A percentile compares a stretch with the other conserved stretches of the same genome.
phyloP scores from a whole-genome alignment of 2,797 vertebrate species.

The Lemur catta region DNA sequence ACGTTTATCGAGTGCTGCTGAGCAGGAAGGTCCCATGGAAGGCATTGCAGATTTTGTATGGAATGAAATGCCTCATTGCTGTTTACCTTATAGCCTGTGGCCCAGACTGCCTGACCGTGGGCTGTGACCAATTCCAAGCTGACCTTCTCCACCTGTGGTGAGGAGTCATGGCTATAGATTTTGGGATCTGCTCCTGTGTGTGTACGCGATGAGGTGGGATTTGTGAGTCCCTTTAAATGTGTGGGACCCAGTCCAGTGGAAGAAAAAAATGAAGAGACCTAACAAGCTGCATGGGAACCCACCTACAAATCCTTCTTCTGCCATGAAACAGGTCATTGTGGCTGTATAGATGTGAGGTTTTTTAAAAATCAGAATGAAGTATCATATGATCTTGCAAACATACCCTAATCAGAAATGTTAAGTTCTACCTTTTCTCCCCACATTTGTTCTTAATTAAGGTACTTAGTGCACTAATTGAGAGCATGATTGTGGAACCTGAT shows the following conservation, averaged over 20 bases:
- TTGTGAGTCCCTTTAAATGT: too few species aligned
- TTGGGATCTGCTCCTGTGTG: neutral
- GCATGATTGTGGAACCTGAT: neutral
- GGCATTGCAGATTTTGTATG: neutral
- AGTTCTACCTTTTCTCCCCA: neutral
- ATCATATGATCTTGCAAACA: neutral
- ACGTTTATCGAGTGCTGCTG: neutral
- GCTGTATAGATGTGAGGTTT: neutral
- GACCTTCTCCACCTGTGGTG: neutral
- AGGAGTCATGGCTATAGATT: fast-evolving
- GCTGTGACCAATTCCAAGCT: neutral
- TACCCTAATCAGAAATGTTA: neutral
- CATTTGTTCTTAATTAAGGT: neutral
- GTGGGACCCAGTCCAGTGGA: neutral
- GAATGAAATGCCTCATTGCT: neutral
- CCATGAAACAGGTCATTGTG: neutral
- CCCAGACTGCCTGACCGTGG: neutral
- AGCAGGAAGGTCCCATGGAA: neutral
- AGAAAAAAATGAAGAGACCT: neutral
- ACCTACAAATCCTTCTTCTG: neutral
- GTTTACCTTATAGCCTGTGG: neutral
- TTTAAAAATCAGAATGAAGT: neutral
- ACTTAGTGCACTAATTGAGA: neutral
- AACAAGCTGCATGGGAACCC: neutral
- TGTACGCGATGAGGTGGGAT: neutral